Conservation (phyloP, 2,113 vertebrate species). For the Myocastor coypus region DNA sequence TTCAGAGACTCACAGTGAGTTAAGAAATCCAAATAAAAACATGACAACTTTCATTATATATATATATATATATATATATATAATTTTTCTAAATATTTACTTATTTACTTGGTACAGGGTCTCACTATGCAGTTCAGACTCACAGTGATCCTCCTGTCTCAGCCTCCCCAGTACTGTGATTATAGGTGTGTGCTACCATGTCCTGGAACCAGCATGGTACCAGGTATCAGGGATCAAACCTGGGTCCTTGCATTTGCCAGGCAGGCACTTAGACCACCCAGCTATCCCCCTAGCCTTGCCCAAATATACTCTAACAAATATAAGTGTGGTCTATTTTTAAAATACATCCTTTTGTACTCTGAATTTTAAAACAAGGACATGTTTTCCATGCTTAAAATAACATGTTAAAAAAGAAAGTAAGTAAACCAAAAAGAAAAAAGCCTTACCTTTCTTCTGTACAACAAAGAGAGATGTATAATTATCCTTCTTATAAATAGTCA, state of each 20-base stretch:
- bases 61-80: not conserved
- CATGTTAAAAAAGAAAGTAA: conserved; percentile 15
- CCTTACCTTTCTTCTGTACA: conserved; percentile 8
- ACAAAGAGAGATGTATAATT: conserved; percentile 17
- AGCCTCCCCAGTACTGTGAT: too few species aligned
- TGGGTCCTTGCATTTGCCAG: too few species aligned
- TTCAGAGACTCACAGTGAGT: conserved; percentile 21
- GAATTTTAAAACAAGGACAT: conserved; percentile 53
- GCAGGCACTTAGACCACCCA: too few species aligned
- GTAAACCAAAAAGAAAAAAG: conserved; percentile 4
- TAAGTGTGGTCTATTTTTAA: not conserved
- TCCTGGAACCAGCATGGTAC: too few species aligned
- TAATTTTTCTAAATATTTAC: too few species aligned
- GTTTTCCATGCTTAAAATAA: not conserved
- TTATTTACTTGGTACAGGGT: too few species aligned
- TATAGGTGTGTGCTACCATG: too few species aligned
- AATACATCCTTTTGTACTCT: not conserved
- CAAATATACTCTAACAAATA: conserved; percentile 37
- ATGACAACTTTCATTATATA: not conserved
- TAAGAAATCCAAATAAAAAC: conserved; percentile 47
- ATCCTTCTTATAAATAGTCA: conserved; percentile 38
- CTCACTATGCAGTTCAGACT: too few species aligned
- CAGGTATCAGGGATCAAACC: too few species aligned
- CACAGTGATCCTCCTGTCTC: too few species aligned
- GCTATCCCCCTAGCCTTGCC: too few species aligned